Conservation (phyloP, 2,888 invertebrate genomes). For the Rhamnusium bicolor region DNA sequence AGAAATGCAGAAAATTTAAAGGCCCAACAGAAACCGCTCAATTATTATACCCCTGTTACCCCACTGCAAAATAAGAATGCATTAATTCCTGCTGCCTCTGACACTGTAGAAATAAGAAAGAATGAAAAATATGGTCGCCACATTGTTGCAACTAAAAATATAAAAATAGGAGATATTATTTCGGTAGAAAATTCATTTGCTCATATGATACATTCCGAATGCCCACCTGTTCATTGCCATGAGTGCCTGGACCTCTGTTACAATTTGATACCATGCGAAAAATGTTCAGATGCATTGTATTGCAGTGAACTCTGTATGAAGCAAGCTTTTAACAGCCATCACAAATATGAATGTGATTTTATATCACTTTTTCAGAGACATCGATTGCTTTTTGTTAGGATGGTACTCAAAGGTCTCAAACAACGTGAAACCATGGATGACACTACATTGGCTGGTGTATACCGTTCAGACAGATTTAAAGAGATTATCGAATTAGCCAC, state of each 20-base stretch:
- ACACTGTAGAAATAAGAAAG: constrained; percentile 76
- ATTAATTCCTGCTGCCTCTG: constrained; percentile 74
- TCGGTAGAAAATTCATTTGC: constrained; percentile 84
- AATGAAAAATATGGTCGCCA: constrained; percentile 79
- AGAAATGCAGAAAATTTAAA: constrained; percentile 53
- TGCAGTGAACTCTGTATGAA: constrained; percentile 78
- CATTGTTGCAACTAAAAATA: constrained; percentile 78
- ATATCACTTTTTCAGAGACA: no score
- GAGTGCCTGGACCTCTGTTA: constrained; percentile 77
- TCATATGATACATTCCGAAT: constrained; percentile 72
- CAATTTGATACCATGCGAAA: constrained; percentile 77
- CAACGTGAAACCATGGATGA: no score
- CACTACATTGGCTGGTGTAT: no score
- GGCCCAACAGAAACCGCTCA: constrained; percentile 42
- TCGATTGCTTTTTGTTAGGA: no score
- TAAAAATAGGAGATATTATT: constrained; percentile 83
- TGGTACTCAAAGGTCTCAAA: no score
- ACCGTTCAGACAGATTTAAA: no score
- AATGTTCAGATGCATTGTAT: constrained; percentile 78
- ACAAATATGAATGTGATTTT: constrained; percentile 80
- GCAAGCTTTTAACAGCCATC: constrained; percentile 78
- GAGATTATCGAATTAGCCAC: no score
- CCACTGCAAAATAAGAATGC: constrained; percentile 44
- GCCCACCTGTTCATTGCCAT: constrained; percentile 77
- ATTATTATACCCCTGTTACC: constrained; percentile 47